phyloP scores from a whole-genome alignment of 2,797 vertebrate genomes.

The Perodicticus potto region DNA sequence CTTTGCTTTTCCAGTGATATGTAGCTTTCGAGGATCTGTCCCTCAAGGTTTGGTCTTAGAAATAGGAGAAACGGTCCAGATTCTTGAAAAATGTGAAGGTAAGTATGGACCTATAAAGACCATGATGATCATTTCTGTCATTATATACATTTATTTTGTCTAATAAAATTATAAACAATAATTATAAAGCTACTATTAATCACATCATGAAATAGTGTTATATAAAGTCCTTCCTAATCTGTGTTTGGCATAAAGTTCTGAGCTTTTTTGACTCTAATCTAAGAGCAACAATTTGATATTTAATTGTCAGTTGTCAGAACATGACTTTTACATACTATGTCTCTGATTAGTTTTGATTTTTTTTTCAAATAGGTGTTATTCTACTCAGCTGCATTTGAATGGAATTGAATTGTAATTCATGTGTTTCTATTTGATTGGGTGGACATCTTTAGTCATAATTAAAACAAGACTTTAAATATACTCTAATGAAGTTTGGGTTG shows the following conservation, averaged over 20 bases:
- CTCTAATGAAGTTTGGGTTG: slow-evolving; percentile 50
- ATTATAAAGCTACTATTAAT: slow-evolving; percentile 80
- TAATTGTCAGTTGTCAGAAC: slow-evolving; percentile 85
- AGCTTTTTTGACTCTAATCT: slow-evolving; percentile 84
- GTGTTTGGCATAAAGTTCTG: slow-evolving; percentile 75
- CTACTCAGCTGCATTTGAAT: slow-evolving; percentile 24
- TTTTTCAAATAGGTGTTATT: slow-evolving; percentile 14
- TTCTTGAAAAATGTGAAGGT: slow-evolving; percentile 99
- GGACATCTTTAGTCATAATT: slow-evolving; percentile 14
- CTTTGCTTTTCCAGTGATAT: slow-evolving; percentile 92
- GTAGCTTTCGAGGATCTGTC: slow-evolving; percentile 96
- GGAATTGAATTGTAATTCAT: slow-evolving; percentile 16
- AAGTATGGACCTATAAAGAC: slow-evolving; percentile 77
- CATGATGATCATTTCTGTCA: slow-evolving; percentile 16
- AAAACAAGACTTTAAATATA: slow-evolving; percentile 18
- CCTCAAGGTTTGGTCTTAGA: slow-evolving; percentile 97
- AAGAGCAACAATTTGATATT: slow-evolving; percentile 84
- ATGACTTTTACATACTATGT: slow-evolving; percentile 79
- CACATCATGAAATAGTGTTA: slow-evolving; percentile 77
- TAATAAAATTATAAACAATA: slow-evolving; percentile 72
- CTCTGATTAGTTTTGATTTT: slow-evolving; percentile 56
- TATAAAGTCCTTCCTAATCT: slow-evolving; percentile 84
- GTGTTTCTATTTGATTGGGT: slow-evolving; percentile 49
- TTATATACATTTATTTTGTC: slow-evolving; percentile 43
- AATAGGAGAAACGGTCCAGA: slow-evolving; percentile 98